phyloP scores from a whole-genome alignment of 1,140 invertebrate species.

The Aphaenogaster rudis region DNA sequence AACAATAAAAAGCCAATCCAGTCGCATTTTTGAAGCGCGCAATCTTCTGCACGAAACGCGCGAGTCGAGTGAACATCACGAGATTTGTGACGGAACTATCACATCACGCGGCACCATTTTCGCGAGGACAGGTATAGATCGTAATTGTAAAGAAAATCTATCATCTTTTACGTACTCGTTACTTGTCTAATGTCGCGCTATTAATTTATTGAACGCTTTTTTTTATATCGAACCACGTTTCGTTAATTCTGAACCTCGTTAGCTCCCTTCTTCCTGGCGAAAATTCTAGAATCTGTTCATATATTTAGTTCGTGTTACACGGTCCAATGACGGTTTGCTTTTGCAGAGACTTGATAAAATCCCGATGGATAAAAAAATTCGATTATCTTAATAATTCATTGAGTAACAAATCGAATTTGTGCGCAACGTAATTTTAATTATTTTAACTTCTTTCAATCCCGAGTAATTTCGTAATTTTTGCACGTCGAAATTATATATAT shows the following conservation, averaged over 20 bases:
- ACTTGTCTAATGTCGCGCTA: background rate
- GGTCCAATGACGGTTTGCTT: background rate
- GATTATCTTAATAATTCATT: background rate
- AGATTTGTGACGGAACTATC: slow-evolving; percentile 19
- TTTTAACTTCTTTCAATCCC: background rate
- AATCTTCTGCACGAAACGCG: slow-evolving; percentile 37
- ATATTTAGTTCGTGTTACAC: background rate
- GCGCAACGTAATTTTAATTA: background rate
- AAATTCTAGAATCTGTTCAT: background rate
- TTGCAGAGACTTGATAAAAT: background rate
- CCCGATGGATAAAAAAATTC: background rate
- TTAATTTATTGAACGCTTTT: background rate
- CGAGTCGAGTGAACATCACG: slow-evolving; percentile 23
- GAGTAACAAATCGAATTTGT: background rate
- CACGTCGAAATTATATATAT: background rate
- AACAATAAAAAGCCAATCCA: slow-evolving; percentile 33
- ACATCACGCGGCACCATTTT: background rate
- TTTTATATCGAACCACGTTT: background rate
- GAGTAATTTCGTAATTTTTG: background rate
- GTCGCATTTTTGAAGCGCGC: slow-evolving; percentile 27
- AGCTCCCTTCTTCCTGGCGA: background rate
- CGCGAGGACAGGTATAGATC: background rate
- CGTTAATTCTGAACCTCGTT: background rate
- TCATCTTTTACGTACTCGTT: background rate
- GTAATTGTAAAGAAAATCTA: background rate